phyloP scores from a whole-genome alignment of 1,140 invertebrate genomes.

The Sipha flava region DNA sequence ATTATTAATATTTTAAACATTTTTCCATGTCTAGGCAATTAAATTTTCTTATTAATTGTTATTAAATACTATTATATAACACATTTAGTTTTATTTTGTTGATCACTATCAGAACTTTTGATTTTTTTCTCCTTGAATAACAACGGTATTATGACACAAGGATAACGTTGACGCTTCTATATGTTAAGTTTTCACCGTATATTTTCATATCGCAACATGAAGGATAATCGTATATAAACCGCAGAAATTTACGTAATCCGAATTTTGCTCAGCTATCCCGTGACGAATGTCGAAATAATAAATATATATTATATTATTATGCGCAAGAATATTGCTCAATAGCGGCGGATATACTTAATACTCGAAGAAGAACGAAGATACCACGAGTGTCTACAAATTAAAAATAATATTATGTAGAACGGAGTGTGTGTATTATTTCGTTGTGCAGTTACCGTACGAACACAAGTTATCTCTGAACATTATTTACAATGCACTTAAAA shows the following conservation, averaged over 20 bases:
- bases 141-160: too few relatives aligned
- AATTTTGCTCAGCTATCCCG: neutral
- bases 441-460: neutral
- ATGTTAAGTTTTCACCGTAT: neutral
- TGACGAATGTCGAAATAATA: neutral
- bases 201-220: neutral
- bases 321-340: neutral
- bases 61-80: too few relatives aligned
- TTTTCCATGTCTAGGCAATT: too few relatives aligned
- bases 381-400: too few relatives aligned
- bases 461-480: neutral
- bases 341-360: neutral
- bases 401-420: too few relatives aligned
- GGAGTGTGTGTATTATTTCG: too few relatives aligned
- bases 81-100: too few relatives aligned
- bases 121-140: too few relatives aligned
- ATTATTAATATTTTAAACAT: too few relatives aligned
- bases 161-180: neutral
- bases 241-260: neutral
- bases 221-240: neutral
- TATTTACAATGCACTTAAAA: neutral
- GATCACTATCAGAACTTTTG: too few relatives aligned
- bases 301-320: neutral
- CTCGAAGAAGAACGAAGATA: too few relatives aligned
- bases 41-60: too few relatives aligned